Percentiles rank a stretch among this genome's conserved stretches.
These are phyloP conservation scores for Ormyrus nitidulus DNA, from an alignment of 2,888 invertebrate genomes.

Conservation along the genomic window DNA sequence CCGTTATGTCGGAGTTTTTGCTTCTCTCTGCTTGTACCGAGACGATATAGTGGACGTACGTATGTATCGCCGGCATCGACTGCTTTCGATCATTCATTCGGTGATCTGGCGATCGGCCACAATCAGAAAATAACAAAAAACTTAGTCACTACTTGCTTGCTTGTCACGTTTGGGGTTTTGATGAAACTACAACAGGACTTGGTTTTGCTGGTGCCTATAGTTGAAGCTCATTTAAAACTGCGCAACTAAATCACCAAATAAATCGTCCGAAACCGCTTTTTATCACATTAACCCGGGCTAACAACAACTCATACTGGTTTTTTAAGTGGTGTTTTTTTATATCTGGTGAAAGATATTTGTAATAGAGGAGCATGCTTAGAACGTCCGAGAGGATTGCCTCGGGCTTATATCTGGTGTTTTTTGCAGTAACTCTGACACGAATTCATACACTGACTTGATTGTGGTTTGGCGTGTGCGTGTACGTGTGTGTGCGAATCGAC, in stretches of 20 bases:
- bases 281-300: neutral
- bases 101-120: constrained; percentile 4
- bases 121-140: neutral
- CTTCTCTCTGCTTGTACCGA: neutral
- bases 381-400: constrained; percentile 20
- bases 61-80: constrained; percentile 38
- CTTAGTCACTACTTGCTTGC: constrained; percentile 38
- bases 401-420: constrained; percentile 23
- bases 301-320: neutral
- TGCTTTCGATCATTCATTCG: constrained; percentile 45
- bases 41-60: constrained; percentile 23
- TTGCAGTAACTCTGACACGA: neutral
- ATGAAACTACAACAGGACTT: constrained; percentile 25
- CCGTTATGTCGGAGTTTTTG: neutral
- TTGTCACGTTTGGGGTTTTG: constrained; percentile 33
- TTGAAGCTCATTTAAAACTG: constrained; percentile 7
- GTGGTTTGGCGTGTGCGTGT: neutral
- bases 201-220: constrained; percentile 29
- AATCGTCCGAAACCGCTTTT: constrained; percentile 1
- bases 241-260: constrained; percentile 29
- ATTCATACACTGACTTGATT: constrained; percentile 16
- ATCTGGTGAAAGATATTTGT: constrained; percentile 35
- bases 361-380: constrained; percentile 43
- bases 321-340: constrained; percentile 10
- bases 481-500: constrained; percentile 11